Percentiles rank a stretch among this genome's conserved stretches.
Conservation (phyloP, 2,113 vertebrate species). For the Rattus rattus region DNA sequence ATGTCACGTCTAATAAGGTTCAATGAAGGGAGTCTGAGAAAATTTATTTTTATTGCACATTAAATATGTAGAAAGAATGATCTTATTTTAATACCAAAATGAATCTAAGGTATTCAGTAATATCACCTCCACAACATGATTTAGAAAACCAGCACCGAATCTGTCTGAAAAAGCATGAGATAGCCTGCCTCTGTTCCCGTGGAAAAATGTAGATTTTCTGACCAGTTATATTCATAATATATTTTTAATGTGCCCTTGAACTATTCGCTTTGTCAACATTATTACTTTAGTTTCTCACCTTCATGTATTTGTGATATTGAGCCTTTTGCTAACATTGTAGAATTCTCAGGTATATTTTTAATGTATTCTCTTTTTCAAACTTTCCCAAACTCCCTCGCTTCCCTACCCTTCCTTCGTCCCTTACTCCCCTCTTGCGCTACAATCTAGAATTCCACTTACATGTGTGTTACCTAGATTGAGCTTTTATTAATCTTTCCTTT, state of each 20-base stretch:
- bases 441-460: not conserved
- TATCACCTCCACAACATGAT: not conserved
- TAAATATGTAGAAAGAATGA: not conserved
- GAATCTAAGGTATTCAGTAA: not conserved
- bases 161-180: not conserved
- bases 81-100: not conserved
- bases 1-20: not conserved
- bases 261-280: not conserved
- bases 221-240: not conserved
- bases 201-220: not conserved
- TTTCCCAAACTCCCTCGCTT: not conserved
- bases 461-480: not conserved
- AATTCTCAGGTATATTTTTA: not conserved
- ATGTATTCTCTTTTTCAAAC: not conserved
- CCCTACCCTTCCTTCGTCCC: not conserved
- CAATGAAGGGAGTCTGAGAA: not conserved
- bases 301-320: not conserved
- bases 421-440: not conserved
- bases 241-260: not conserved
- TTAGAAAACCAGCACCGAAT: not conserved
- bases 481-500: accelerated
- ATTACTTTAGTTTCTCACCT: not conserved
- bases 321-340: not conserved
- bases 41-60: not conserved
- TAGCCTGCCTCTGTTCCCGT: not conserved